phyloP scores from a whole-genome alignment of 2,113 vertebrate genomes.

The Panthera tigris region DNA sequence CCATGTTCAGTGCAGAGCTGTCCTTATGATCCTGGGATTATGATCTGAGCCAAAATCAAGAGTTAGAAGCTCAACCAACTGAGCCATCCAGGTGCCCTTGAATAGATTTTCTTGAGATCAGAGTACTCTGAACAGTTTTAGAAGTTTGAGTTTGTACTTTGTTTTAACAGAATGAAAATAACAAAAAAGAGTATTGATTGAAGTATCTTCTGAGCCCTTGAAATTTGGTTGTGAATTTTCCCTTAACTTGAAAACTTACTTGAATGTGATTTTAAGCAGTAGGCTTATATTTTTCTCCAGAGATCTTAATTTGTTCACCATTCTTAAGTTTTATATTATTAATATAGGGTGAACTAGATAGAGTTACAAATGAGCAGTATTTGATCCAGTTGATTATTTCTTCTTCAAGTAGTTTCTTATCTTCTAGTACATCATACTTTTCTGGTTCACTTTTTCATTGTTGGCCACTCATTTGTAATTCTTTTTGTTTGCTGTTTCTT shows the following conservation, averaged over 20 bases:
- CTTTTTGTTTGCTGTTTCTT: neutral
- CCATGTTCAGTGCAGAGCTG: too few relatives aligned
- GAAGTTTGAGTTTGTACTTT: slow-evolving; percentile 24
- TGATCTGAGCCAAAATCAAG: too few relatives aligned
- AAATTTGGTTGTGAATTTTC: slow-evolving; percentile 40
- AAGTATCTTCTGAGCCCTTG: neutral
- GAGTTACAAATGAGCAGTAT: neutral
- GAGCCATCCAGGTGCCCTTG: too few relatives aligned
- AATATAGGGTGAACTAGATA: neutral
- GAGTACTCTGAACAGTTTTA: neutral
- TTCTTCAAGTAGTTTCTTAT: neutral
- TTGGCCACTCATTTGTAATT: neutral
- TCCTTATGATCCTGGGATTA: too few relatives aligned
- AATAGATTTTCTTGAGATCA: neutral
- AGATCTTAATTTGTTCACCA: neutral
- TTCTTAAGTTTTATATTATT: slow-evolving; percentile 45
- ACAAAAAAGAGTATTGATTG: neutral
- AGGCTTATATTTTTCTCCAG: neutral
- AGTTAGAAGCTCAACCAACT: too few relatives aligned
- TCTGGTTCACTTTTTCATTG: neutral
- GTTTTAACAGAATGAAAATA: slow-evolving; percentile 31
- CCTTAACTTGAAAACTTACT: neutral
- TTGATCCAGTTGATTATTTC: neutral
- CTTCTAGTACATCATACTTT: neutral
- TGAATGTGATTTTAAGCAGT: slow-evolving; percentile 31